A percentile compares a stretch with the other conserved stretches of the same genome.
Conservation (phyloP, 2,888 invertebrate species). For the Nomada ruficornis region DNA sequence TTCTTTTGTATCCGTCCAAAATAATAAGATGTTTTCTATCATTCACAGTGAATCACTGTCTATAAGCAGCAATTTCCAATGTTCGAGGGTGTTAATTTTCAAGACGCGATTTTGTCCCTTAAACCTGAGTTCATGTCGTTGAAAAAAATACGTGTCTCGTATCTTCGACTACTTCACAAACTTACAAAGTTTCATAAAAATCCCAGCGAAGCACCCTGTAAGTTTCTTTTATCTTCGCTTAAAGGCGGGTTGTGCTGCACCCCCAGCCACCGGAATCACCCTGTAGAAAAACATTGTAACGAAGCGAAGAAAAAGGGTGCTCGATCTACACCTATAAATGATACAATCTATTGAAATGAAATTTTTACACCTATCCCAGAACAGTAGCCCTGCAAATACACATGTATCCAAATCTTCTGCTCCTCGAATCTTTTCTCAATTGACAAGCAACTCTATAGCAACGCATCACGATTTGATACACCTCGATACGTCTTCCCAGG, state of each 20-base stretch:
- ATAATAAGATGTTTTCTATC: too few relatives aligned
- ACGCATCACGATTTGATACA: slow-evolving; percentile 16
- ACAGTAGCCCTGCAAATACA: too few relatives aligned
- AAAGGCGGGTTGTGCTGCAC: background rate
- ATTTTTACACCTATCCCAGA: too few relatives aligned
- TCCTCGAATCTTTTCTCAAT: background rate
- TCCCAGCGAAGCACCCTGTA: background rate
- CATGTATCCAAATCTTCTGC: background rate
- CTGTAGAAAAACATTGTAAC: background rate
- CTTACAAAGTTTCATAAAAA: slow-evolving; percentile 21
- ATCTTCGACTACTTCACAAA: background rate
- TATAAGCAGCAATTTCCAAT: background rate
- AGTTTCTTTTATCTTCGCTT: slow-evolving; percentile 10
- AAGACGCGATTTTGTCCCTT: slow-evolving; percentile 1
- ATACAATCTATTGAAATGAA: background rate
- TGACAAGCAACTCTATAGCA: background rate
- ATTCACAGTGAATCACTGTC: background rate
- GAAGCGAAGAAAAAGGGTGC: background rate
- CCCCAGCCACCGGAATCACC: background rate
- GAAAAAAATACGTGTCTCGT: slow-evolving; percentile 6
- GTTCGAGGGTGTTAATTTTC: slow-evolving; percentile 11
- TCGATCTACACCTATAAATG: background rate
- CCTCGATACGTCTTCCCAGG: slow-evolving; percentile 7
- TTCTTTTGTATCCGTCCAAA: too few relatives aligned
- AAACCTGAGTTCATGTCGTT: background rate